Evolutionary conservation across 1,140 invertebrate species (phyloP).

Genomic region (Sarcophaga peregrina): DNA sequence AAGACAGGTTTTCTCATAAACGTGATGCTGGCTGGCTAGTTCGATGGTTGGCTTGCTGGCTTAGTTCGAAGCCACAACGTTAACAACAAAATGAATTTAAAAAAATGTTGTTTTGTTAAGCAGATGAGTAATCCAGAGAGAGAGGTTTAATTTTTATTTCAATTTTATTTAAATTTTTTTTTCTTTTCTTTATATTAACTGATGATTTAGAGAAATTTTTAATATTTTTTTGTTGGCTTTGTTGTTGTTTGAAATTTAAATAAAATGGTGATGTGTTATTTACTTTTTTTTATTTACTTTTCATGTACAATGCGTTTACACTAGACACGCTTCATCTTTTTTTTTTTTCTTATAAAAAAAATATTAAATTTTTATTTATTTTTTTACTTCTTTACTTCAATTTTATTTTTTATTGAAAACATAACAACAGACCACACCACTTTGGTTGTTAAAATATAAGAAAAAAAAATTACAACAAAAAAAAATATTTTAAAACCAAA

Average conservation of each 20-base stretch:
- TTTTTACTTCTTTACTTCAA: not conserved
- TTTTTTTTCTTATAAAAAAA: not conserved
- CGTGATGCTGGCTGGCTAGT: too few species aligned
- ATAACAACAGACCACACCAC: not conserved
- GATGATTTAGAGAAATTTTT: conserved; percentile 13
- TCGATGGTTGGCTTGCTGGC: too few species aligned
- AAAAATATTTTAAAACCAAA: too few species aligned
- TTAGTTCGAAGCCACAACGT: too few species aligned
- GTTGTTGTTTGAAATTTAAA: not conserved
- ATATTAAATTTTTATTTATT: not conserved
- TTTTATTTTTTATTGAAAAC: too few species aligned
- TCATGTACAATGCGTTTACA: not conserved
- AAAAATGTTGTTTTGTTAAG: too few species aligned
- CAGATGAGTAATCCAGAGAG: not conserved
- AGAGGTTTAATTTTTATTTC: not conserved
- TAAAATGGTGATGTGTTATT: not conserved
- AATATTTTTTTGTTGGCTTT: not conserved
- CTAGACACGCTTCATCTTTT: conserved; percentile 3
- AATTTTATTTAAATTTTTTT: conserved; percentile 3
- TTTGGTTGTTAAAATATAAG: not conserved
- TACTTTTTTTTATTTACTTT: not conserved
- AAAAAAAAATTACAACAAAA: not conserved
- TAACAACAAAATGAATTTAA: too few species aligned
- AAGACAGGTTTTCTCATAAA: too few species aligned
- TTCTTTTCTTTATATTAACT: not conserved